phyloP scores from a whole-genome alignment of 2,797 vertebrate genomes.

The Rachycentron canadum region DNA sequence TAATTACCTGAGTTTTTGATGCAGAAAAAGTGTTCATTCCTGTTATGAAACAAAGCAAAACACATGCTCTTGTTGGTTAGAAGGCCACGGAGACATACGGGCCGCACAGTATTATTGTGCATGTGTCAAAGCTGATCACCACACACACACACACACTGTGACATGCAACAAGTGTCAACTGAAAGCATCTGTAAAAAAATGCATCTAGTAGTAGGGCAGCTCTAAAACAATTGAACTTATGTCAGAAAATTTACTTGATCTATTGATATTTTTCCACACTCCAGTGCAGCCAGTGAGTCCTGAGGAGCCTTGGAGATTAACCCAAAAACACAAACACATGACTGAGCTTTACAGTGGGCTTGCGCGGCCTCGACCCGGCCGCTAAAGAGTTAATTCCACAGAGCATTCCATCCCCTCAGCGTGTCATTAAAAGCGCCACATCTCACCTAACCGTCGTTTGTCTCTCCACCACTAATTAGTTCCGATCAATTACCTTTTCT shows the following conservation, averaged over 20 bases:
- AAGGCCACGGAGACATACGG: background rate
- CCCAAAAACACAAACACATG: conserved; percentile 60
- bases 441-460: conserved; percentile 80
- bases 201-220: no score
- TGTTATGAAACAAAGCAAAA: background rate
- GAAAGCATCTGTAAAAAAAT: conserved; percentile 5
- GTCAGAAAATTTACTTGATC: conserved; percentile 14
- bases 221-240: conserved; percentile 4
- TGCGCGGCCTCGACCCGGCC: conserved; percentile 15
- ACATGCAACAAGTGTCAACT: conserved; percentile 15
- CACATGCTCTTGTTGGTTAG: background rate
- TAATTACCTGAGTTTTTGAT: conserved; percentile 10
- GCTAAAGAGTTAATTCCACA: conserved; percentile 70
- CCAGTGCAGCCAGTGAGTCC: conserved; percentile 13
- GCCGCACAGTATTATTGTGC: background rate
- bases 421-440: conserved; percentile 72
- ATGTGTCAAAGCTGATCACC: conserved; percentile 9
- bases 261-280: conserved; percentile 37
- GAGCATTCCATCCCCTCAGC: conserved; percentile 58
- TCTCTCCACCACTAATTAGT: conserved; percentile 80
- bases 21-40: background rate
- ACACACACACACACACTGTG: background rate
- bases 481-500: conserved; percentile 82
- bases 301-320: conserved; percentile 45
- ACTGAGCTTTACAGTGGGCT: conserved; percentile 35